These are phyloP conservation scores for Andricus grossulariae DNA, from an alignment of 1,140 invertebrate species.

Conservation along the genomic window DNA sequence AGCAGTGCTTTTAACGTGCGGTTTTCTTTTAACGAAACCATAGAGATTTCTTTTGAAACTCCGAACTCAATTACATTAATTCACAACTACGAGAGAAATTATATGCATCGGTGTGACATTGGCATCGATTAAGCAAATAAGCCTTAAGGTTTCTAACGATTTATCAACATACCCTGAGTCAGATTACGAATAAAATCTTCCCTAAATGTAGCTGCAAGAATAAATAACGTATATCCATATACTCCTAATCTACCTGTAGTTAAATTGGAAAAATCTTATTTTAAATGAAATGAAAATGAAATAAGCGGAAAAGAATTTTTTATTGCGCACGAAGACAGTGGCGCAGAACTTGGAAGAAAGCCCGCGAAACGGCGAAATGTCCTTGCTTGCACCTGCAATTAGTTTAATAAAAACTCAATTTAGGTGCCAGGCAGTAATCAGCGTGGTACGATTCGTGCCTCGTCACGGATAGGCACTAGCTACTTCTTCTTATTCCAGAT, in stretches of 20 bases:
- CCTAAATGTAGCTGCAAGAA: background rate
- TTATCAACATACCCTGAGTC: no score
- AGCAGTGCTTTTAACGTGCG: no score
- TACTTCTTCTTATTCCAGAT: conserved; percentile 30
- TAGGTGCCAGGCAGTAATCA: conserved; percentile 41
- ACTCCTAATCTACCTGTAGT: background rate
- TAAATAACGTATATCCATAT: no score
- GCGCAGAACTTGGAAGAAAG: background rate
- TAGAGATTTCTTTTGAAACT: no score
- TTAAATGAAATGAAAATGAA: background rate
- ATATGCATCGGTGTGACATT: no score
- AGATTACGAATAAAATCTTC: background rate
- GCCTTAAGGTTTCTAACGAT: no score
- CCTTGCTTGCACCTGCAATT: conserved; percentile 26
- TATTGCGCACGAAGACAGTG: background rate
- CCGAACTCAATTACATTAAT: no score
- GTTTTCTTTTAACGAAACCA: no score
- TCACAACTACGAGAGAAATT: no score
- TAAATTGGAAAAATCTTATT: background rate
- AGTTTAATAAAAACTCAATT: conserved; percentile 38
- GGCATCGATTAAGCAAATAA: no score
- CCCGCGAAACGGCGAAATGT: background rate
- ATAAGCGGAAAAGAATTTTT: background rate
- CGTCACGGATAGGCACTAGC: conserved; percentile 46
- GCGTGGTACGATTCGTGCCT: conserved; percentile 38